phyloP scores from a whole-genome alignment of 2,113 vertebrate genomes.

The Protomyctophum bolini region DNA sequence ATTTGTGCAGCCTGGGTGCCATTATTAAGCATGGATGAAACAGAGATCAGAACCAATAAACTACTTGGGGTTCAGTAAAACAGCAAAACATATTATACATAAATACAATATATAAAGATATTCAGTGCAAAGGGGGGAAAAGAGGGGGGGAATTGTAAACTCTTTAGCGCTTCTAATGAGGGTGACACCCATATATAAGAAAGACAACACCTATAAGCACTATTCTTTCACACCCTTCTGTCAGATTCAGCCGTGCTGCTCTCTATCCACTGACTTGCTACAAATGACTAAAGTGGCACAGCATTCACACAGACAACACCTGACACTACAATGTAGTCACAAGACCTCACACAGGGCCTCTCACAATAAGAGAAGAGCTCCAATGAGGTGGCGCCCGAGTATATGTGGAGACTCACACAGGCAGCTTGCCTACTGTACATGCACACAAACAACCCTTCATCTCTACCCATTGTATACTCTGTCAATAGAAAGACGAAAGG shows the following conservation, averaged over 20 bases:
- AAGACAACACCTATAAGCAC: neutral
- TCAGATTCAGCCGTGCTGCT: conserved; percentile 57
- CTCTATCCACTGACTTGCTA: conserved; percentile 49
- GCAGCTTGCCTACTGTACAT: neutral
- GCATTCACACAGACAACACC: conserved; percentile 44
- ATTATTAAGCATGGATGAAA: no score
- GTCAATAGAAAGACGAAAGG: conserved; percentile 29
- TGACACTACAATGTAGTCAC: conserved; percentile 51
- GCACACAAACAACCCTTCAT: neutral
- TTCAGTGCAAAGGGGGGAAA: no score
- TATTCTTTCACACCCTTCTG: conserved; percentile 51
- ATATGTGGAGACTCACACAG: conserved; percentile 1
- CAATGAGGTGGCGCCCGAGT: neutral
- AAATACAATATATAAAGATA: no score
- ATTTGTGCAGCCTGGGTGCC: no score
- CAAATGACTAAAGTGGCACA: conserved; percentile 62
- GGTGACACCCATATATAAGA: neutral
- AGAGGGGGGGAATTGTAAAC: no score
- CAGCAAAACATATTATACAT: neutral
- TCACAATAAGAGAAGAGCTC: conserved; percentile 18
- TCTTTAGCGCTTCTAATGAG: neutral
- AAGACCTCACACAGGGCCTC: conserved; percentile 19
- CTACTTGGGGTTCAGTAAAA: neutral
- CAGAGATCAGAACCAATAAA: no score
- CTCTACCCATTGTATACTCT: neutral